These are phyloP conservation scores for Triplophysa yarkandensis DNA, from an alignment of 2,797 vertebrate species.

Conservation along the genomic window DNA sequence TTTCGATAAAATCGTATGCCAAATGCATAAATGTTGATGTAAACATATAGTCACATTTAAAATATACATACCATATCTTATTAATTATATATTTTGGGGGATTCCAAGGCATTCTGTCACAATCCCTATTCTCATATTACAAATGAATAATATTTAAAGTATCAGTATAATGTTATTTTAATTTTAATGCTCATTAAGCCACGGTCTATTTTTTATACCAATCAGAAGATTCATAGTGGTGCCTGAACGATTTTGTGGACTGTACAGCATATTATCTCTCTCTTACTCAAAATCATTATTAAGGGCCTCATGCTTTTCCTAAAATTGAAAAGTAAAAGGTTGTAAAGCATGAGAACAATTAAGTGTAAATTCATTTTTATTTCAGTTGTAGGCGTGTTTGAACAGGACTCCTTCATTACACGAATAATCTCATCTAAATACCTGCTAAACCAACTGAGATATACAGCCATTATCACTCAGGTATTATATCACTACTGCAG, in stretches of 20 bases:
- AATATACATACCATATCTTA: no score
- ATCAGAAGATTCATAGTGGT: background rate
- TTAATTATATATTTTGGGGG: no score
- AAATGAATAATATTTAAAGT: no score
- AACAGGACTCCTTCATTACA: constrained; percentile 36
- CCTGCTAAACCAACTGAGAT: background rate
- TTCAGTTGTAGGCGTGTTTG: constrained; percentile 36
- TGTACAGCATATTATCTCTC: background rate
- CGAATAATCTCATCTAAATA: constrained; percentile 34
- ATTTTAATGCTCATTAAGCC: background rate
- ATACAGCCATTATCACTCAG: background rate
- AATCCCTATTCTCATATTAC: no score
- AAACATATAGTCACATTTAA: no score
- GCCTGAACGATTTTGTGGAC: background rate
- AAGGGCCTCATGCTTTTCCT: background rate
- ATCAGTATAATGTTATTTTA: no score
- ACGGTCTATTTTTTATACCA: background rate
- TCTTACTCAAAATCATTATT: background rate
- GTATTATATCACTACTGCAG: constrained; percentile 7
- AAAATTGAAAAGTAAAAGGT: background rate
- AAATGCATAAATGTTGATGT: no score
- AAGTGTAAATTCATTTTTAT: background rate
- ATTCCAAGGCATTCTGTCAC: no score
- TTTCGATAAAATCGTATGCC: no score
- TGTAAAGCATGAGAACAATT: background rate